A percentile compares a stretch with the other conserved stretches of the same genome.
Conservation (phyloP, 1,140 invertebrate species). For the Drosophila saltans region DNA sequence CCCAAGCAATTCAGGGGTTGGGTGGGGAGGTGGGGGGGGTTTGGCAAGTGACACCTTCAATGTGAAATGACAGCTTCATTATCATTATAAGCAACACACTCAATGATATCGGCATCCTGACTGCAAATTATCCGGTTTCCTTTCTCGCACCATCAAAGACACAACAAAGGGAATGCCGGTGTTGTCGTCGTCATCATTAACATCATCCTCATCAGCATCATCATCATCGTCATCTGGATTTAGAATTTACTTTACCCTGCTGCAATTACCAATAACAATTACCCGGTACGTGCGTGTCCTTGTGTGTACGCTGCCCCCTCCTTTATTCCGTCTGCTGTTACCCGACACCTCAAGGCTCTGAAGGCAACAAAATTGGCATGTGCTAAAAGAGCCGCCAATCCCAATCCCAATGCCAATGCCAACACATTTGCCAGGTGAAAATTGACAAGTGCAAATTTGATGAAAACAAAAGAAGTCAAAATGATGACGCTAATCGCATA, state of each 20-base stretch:
- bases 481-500: not conserved
- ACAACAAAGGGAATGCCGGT: slow-evolving; percentile 32
- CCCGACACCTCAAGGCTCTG: slow-evolving; percentile 10
- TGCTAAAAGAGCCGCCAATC: slow-evolving; percentile 7
- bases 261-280: slow-evolving; percentile 33
- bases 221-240: slow-evolving; percentile 1
- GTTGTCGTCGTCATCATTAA: slow-evolving; percentile 14
- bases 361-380: not conserved
- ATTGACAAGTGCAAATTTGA: slow-evolving; percentile 6
- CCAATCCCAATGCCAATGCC: not conserved
- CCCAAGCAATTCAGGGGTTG: not conserved
- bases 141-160: not conserved
- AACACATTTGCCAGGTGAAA: slow-evolving; percentile 1
- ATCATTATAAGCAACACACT: slow-evolving; percentile 15
- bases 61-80: slow-evolving; percentile 3
- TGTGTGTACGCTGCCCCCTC: not conserved
- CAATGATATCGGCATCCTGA: not conserved
- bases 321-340: not conserved
- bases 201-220: not conserved
- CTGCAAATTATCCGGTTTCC: slow-evolving; percentile 51
- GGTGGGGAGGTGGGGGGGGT: not conserved
- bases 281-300: slow-evolving; percentile 27
- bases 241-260: slow-evolving; percentile 5
- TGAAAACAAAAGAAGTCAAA: not conserved
- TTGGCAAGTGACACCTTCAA: slow-evolving; percentile 1